Evolutionary conservation across 2,888 invertebrate genomes (phyloP).

Genomic region (Phengaris alcon): DNA sequence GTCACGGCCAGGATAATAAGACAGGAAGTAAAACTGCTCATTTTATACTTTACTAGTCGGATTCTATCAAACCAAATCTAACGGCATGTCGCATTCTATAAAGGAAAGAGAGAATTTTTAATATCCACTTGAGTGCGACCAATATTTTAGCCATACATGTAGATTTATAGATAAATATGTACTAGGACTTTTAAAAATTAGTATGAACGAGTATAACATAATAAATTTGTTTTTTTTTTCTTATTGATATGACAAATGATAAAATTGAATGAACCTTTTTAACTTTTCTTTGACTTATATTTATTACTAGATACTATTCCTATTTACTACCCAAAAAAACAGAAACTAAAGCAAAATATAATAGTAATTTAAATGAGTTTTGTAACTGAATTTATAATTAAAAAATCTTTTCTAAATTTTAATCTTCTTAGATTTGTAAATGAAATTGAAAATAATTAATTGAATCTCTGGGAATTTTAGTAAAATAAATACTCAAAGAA

Average conservation of each 20-base stretch:
- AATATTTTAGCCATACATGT: background rate
- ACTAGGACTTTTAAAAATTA: too few relatives aligned
- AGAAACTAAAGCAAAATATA: too few relatives aligned
- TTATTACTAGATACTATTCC: too few relatives aligned
- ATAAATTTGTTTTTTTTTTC: too few relatives aligned
- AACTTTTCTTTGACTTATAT: too few relatives aligned
- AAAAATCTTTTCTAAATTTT: slow-evolving; percentile 18
- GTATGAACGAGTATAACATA: too few relatives aligned
- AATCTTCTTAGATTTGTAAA: slow-evolving; percentile 28
- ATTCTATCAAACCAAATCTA: slow-evolving; percentile 13
- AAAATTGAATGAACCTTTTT: too few relatives aligned
- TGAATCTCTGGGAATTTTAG: slow-evolving; percentile 49
- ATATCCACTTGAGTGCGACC: background rate
- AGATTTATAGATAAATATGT: background rate
- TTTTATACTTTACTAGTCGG: slow-evolving; percentile 31
- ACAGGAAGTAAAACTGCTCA: slow-evolving; percentile 26
- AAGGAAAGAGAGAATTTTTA: background rate
- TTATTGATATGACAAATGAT: too few relatives aligned
- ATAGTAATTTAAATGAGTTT: background rate
- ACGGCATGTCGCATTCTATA: background rate
- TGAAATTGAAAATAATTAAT: slow-evolving; percentile 40
- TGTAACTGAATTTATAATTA: background rate
- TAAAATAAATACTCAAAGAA: slow-evolving; percentile 59
- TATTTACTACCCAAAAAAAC: too few relatives aligned
- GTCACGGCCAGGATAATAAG: slow-evolving; percentile 34